Conservation (phyloP, 2,113 vertebrate genomes). For the Ceyx melanurus region DNA sequence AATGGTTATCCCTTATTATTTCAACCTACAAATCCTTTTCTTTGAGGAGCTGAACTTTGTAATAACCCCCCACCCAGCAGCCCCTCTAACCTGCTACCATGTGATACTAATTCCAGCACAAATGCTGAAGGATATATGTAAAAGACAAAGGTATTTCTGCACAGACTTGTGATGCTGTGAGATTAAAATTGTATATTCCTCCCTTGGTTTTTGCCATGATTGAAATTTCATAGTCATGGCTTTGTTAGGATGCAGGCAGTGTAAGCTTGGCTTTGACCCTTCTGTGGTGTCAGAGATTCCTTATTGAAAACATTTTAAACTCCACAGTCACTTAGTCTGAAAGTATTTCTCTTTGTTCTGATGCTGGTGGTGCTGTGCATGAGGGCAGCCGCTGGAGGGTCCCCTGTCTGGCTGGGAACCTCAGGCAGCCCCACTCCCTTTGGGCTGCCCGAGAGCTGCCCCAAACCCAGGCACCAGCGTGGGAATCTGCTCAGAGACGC, state of each 20-base stretch:
- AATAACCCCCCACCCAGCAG: background rate
- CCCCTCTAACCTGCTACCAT: background rate
- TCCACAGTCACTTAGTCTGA: fast-evolving
- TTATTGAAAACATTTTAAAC: background rate
- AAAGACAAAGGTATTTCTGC: background rate
- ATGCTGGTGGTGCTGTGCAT: fast-evolving
- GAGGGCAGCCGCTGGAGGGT: background rate
- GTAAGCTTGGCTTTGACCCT: background rate
- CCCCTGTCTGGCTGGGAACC: fast-evolving
- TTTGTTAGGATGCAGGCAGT: fast-evolving
- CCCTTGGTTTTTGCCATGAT: background rate
- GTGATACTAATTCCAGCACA: background rate
- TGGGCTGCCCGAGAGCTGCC: background rate
- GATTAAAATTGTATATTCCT: background rate
- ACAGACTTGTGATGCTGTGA: background rate
- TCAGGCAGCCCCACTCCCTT: fast-evolving
- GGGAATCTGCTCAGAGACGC: background rate
- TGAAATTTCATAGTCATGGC: background rate
- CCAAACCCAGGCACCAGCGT: background rate
- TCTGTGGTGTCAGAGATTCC: background rate
- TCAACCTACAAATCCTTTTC: background rate
- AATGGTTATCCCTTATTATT: background rate
- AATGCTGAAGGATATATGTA: background rate
- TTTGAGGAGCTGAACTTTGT: background rate
- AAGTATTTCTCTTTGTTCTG: background rate